Evolutionary conservation across 2,113 vertebrate genomes (phyloP), one percentile per base, ranked within the genome.

Genomic region (Coryphaenoides rupestris): DNA sequence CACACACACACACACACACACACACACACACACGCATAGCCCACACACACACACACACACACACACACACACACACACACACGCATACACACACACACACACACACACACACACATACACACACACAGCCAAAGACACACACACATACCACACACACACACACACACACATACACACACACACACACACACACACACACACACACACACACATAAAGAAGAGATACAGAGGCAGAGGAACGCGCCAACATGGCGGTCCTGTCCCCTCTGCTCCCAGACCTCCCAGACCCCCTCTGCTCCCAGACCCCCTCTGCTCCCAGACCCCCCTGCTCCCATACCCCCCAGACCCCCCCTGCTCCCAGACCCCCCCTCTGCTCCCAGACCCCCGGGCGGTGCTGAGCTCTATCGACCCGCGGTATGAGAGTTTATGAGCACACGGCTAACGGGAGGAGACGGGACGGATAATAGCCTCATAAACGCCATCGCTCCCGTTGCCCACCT

Each of bases 391-490:
- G 69, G 69, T 66, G 1, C 26, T 22, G 40, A 70, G 55, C 64
- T 66, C 81, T 88, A 89, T 88, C 68, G 82, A 87, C 81, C 82
- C 58, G 50, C 75, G 78, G 33, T 40, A 12, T 40, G 33, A 10
- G 33, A 78, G 77, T 83, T 77, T 85, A 74, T 76, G 84, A 83
- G 77, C 63, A 68, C 73, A 79, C 86, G 85, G 84, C 88, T 89
- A 87, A 75, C 79, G 72, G 72, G 74, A 77, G 62, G 77, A 75
- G 81, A 84, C 77, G 54, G 70, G 72, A 60, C 28, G 24, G 68
- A 65, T 86, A 88, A 88, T 87, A 73, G 79, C 85, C 77, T 82
- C 83, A 79, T 89, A 86, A 90, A 88, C 78, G 84, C 69, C 81
- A 72, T n/a, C 66, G 55, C 74, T 65, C 65, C 59, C 3, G 3